Conservation (phyloP, 1,140 invertebrate genomes). For the Fopius arisanus region DNA sequence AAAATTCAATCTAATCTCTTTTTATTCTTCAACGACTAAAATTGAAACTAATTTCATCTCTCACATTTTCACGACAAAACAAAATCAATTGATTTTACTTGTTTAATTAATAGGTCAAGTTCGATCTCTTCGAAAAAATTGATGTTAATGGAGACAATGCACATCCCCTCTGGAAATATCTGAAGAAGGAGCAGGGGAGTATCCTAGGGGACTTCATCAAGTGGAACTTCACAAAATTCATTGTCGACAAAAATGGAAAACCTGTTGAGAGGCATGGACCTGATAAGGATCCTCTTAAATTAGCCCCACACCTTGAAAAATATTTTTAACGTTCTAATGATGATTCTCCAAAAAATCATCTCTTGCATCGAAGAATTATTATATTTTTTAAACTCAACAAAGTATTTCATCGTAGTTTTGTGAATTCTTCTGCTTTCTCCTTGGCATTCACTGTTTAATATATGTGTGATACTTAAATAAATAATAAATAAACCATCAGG, state of each 20-base stretch:
- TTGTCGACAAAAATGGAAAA: constrained; percentile 87
- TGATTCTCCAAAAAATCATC: neutral
- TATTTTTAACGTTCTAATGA: constrained; percentile 65
- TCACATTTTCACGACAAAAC: neutral
- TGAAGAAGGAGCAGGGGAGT: constrained; percentile 85
- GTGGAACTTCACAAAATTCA: constrained; percentile 98
- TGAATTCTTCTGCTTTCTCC: too few species aligned
- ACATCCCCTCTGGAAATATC: constrained; percentile 86
- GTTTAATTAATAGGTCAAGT: constrained; percentile 50
- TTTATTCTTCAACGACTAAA: neutral
- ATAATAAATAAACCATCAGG: too few species aligned
- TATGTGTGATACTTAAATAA: too few species aligned
- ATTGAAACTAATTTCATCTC: neutral
- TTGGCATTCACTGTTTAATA: too few species aligned
- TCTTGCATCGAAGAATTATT: neutral
- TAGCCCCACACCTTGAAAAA: constrained; percentile 73
- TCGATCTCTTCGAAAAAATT: constrained; percentile 74
- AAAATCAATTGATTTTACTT: neutral
- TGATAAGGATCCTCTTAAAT: constrained; percentile 77
- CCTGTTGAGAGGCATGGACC: constrained; percentile 88
- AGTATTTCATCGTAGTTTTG: too few species aligned
- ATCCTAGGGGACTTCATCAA: constrained; percentile 84
- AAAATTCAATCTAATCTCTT: too few species aligned
- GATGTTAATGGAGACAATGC: constrained; percentile 90
- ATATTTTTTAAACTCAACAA: too few species aligned